A percentile compares a stretch with the other conserved stretches of the same genome.
Evolutionary conservation across 2,113 vertebrate species (phyloP).

Genomic region (Emydocephalus ijimae): DNA sequence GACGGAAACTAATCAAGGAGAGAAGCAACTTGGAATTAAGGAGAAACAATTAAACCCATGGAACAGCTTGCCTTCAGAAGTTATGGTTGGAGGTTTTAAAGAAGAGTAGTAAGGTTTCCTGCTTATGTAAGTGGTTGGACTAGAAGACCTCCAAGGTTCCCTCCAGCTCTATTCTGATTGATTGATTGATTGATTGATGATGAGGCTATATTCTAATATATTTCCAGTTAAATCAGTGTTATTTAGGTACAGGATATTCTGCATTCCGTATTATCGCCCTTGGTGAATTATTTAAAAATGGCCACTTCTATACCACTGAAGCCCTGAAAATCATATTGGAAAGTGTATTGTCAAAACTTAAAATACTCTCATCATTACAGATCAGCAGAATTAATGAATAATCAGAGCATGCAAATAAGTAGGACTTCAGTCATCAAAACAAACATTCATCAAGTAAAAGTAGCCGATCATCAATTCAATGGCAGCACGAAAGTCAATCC

Average conservation of each 20-base stretch:
- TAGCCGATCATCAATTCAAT: background rate
- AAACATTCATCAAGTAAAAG: background rate
- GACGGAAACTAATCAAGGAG: too few species aligned
- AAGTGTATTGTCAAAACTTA: background rate
- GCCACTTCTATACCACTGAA: background rate
- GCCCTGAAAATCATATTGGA: background rate
- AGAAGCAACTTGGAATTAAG: too few species aligned
- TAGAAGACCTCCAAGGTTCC: too few species aligned
- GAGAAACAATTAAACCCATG: too few species aligned
- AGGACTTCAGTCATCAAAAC: background rate
- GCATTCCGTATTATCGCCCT: background rate
- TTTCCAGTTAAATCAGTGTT: background rate
- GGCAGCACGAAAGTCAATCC: background rate
- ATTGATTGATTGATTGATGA: background rate
- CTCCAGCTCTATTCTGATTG: too few species aligned
- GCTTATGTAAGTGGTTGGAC: too few species aligned
- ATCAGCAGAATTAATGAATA: background rate
- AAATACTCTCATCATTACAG: background rate
- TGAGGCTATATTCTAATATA: background rate
- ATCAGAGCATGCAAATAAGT: background rate
- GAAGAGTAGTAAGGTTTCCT: too few species aligned
- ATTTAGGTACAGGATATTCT: background rate
- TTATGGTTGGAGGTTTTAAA: too few species aligned
- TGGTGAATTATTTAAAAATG: background rate
- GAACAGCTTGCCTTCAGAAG: too few species aligned